Evolutionary conservation across 2,888 invertebrate species (phyloP), one percentile per base, ranked within the genome.

Genomic region (Hydropsyche betteni): DNA sequence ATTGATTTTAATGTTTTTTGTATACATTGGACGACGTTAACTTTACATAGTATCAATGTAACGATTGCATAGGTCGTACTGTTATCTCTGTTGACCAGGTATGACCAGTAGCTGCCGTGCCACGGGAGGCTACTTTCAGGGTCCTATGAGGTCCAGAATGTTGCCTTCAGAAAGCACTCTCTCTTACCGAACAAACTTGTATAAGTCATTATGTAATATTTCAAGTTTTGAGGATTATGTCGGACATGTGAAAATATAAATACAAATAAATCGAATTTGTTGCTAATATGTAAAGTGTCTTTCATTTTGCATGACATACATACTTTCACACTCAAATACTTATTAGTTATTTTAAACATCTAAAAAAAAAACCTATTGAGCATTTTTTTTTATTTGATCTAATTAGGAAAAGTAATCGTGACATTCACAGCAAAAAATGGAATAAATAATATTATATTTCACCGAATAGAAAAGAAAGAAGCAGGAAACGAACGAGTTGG

Each of bases 181-280:
- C 75, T 68, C 72, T 69, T 33, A 70, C 44, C 34, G n/a, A 64
- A 64, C 10, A 75, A 76, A 44, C 38, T 78, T 79, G 68, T 78
- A 78, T 78, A 77, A 77, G 75, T 77, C 76, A 76, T 75, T 75
- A 77, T 78, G 75, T 78, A 77, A 69, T 75, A 77, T 75, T 78
- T 77, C 73, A 77, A 79, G 58, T 70, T 68, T 78, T 79, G 76
- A 64, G 75, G 75, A 58, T 77, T 73, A 77, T 79, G 78, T 78
- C 77, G 77, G 78, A 80, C 78, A 79, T 86, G 87, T 87, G 87
- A 86, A 87, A 87, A 86, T 87, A 87, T 87, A 87, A 86, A 85
- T 85, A 86, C 85, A 85, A 87, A 87, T 87, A 87, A 88, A 87
- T 86, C 78, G 80, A 80, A 88, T 88, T 87, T 88, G 88, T 88